Evolutionary conservation across 2,888 invertebrate species (phyloP), one percentile per base, ranked within the genome.

Genomic region (Parascotia fuliginaria): DNA sequence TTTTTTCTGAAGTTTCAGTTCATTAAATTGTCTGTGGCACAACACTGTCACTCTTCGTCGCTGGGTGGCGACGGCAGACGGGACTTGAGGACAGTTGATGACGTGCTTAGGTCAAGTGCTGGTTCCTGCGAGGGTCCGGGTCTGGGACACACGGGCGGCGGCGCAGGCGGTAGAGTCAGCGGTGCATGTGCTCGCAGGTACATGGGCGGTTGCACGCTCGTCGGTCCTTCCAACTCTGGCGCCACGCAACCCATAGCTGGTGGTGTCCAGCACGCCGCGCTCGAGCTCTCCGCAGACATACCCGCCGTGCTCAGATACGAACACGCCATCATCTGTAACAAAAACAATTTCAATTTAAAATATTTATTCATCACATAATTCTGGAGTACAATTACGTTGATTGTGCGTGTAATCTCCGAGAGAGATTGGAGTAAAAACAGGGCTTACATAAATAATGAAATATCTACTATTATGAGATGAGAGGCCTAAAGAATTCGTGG

Each of bases 401-500:
- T 83, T 78, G 77, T 75, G 69, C 73, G 77, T 75, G 79, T 82
- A 87, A 89, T 88, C 81, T 86, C 78, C 77, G 74, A 65, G 63
- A 58, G 66, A 70, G 70, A 63, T 67, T 68, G 85, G 77, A 88
- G 88, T 87, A 84, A 85, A 79, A 87, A 88, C 85, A 85, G 82
- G 76, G 84, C 85, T 80, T 87, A 85, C 87, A 91, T 91, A 87
- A 91, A 90, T 91, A 90, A 91, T 91, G 85, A 89, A 89, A 89
- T 89, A 89, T 90, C 87, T 88, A 85, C 85, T 88, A 89, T 89
- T 89, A 90, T 87, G 88, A 88, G 89, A 89, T 87, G 89, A 86
- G 87, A 85, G 84, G 87, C 83, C 87, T 88, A 86, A 89, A 89
- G 89, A 89, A 90, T 88, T 85, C 83, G 87, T 83, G 83, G 85